These are phyloP conservation scores for Parnassius glacialis DNA, from an alignment of 2,888 invertebrate species.

Conservation along the genomic window DNA sequence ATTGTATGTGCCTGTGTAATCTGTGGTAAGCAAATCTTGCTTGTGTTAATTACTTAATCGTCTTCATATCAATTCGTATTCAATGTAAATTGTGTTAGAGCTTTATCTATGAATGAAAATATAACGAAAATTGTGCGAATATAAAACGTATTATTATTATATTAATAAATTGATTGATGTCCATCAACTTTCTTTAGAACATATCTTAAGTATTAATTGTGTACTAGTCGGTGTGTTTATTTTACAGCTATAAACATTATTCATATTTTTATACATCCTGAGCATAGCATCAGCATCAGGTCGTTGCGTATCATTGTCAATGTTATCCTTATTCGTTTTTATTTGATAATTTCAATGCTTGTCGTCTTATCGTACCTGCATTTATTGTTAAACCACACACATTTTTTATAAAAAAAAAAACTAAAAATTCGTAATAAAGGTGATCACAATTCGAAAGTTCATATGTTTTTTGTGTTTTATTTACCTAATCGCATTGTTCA, in stretches of 20 bases:
- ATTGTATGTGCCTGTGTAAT: constrained; percentile 33
- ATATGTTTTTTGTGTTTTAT: constrained; percentile 60
- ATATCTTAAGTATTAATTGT: constrained; percentile 37
- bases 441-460: constrained; percentile 64
- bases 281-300: constrained; percentile 9
- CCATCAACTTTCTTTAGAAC: constrained; percentile 36
- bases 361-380: constrained; percentile 30
- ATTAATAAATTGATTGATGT: constrained; percentile 25
- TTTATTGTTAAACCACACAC: constrained; percentile 34
- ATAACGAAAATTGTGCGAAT: constrained; percentile 9
- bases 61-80: constrained; percentile 28
- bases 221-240: constrained; percentile 38
- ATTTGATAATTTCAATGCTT: constrained; percentile 19
- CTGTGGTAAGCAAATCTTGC: constrained; percentile 22
- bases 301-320: constrained; percentile 23
- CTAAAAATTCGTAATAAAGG: constrained; percentile 43
- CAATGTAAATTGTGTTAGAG: constrained; percentile 28
- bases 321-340: constrained; percentile 20
- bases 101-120: constrained; percentile 23
- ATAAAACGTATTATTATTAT: constrained; percentile 11
- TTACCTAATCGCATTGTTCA: constrained; percentile 32
- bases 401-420: constrained; percentile 42
- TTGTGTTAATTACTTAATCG: constrained; percentile 22
- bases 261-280: constrained; percentile 17
- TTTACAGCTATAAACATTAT: constrained; percentile 26